Evolutionary conservation across 2,888 invertebrate species (phyloP).

Genomic region (Epistrophe eligans): DNA sequence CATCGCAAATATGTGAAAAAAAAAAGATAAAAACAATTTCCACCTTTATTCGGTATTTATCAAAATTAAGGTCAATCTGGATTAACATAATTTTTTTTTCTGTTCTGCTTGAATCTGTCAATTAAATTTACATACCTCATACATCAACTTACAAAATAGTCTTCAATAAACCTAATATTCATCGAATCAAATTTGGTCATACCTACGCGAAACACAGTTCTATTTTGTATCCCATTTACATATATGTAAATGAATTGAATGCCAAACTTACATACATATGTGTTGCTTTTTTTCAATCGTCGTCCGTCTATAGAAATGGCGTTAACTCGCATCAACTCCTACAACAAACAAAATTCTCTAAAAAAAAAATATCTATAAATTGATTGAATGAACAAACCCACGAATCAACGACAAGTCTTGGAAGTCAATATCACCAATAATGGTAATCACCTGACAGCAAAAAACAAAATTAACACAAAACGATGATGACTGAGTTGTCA

Average conservation of each 20-base stretch:
- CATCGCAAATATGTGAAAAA: too few species aligned
- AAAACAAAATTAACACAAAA: neutral
- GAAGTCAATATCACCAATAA: constrained; percentile 48
- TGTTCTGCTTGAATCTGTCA: neutral
- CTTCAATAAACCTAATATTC: neutral
- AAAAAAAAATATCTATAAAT: constrained; percentile 4
- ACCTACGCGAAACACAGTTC: neutral
- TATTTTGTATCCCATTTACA: neutral
- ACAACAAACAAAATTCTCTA: constrained; percentile 2
- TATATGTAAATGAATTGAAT: neutral
- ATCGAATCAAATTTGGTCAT: neutral
- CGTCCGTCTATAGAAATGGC: constrained; percentile 5
- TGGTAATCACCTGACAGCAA: constrained; percentile 58
- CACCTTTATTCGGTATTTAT: constrained; percentile 8
- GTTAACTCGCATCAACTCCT: constrained; percentile 34
- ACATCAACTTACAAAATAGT: constrained; percentile 6
- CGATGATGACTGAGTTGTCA: constrained; percentile 51
- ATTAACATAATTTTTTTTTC: constrained; percentile 10
- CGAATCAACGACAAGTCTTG: constrained; percentile 5
- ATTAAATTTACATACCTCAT: constrained; percentile 12
- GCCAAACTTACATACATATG: neutral
- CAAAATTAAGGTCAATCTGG: neutral
- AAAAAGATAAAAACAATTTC: neutral
- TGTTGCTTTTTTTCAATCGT: neutral
- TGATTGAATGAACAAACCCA: constrained; percentile 38